Evolutionary conservation across 2,797 vertebrate species (phyloP), one percentile per base, ranked within the genome.

Genomic region (Geotrypetes seraphini): DNA sequence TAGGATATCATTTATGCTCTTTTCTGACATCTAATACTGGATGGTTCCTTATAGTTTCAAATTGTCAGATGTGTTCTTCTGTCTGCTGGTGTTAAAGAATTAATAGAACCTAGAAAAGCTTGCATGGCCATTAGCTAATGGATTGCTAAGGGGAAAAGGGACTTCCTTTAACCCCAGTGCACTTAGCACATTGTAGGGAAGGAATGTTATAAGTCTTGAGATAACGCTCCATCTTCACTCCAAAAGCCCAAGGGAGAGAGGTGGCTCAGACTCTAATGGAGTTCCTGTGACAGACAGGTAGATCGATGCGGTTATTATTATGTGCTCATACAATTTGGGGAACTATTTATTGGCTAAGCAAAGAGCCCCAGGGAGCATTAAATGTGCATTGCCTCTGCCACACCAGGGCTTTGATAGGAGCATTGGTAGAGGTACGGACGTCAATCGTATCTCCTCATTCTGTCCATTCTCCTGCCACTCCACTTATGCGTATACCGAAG

Each of bases 61-160:
- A n/a, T 78, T 79, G 75, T 77, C 73, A 82, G 71, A 49, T 55
- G 57, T 39, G 63, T 69, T 66, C 63, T 66, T 69, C 57, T 20
- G 38, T 50, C 63, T 75, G 65, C 70, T 57, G 66, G 61, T 47
- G 49, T 69, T 73, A 69, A 61, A 51, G 64, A 69, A 75, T 72
- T 82, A 81, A 75, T 63, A 81, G 71, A 78, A 79, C 82, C 60
- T 65, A 85, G 77, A 83, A 56, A 57, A 73, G 71, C 75, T 74
- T 76, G 84, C 71, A 73, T 70, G 75, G 85, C 88, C 88, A 93
- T 93, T 89, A 93, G 88, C 90, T 94, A 92, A 94, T 90, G 88
- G 87, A 84, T 84, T 80, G 71, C 71, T 59, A 69, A 79, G 77
- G 60, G 75, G n/a, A 80, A n/a, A 73, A 69, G 64, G 48, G 66